Conservation (phyloP, 2,888 invertebrate genomes). For the Escarpia spicata region DNA sequence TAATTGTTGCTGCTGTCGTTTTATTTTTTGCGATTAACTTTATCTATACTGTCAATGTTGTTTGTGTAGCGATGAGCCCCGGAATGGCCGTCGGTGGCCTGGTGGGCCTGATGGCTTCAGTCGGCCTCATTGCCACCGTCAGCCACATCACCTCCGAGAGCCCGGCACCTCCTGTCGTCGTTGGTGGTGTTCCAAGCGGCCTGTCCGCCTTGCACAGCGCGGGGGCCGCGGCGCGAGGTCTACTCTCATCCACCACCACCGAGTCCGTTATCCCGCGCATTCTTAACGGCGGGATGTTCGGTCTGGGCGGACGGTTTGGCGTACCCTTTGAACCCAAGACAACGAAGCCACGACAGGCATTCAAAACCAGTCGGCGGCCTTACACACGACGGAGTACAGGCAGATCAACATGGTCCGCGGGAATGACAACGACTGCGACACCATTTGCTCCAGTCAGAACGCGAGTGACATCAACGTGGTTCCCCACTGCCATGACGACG, state of each 20-base stretch:
- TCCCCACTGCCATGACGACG: not conserved
- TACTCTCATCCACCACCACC: not conserved
- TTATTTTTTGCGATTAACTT: not conserved
- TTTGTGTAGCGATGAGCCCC: not conserved
- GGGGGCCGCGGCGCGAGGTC: not conserved
- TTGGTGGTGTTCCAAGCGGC: not conserved
- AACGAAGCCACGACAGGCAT: not conserved
- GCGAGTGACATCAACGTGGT: not conserved
- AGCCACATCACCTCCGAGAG: not conserved
- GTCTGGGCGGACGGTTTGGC: not conserved
- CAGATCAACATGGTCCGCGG: not conserved
- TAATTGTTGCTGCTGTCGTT: not conserved
- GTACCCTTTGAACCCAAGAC: not conserved
- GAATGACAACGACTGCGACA: not conserved
- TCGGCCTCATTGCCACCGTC: slow-evolving; percentile 6
- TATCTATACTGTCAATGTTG: not conserved
- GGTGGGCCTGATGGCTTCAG: not conserved
- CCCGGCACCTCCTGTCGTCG: not conserved
- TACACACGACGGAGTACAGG: not conserved
- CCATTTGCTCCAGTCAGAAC: not conserved
- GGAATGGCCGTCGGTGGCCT: not conserved
- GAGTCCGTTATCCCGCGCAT: not conserved
- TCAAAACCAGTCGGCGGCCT: not conserved
- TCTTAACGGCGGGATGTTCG: not conserved
- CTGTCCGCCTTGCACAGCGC: not conserved